Evolutionary conservation across 2,888 invertebrate species (phyloP), one percentile per base, ranked within the genome.

Genomic region (Heliconius erato): DNA sequence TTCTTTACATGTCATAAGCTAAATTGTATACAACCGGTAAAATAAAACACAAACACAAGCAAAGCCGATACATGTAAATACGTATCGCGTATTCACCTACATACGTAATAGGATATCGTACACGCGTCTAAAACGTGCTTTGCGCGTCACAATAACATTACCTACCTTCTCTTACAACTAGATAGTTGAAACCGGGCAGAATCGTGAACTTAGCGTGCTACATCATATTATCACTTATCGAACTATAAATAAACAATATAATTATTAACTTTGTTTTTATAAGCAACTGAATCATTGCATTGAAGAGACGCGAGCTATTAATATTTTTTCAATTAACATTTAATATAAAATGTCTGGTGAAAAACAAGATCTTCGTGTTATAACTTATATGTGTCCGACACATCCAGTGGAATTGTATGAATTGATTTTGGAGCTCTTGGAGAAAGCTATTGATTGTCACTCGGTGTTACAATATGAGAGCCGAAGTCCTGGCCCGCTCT

Each of bases 351-450:
- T 95, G 95, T 90, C 94, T 65, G 86, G 87, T 85, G 88, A 87
- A 80, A 93, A 92, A 86, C 86, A 88, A 82, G 94, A 95, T 85
- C 89, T 97, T 81, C 95, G 97, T 19, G 89, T 97, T 74, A 94
- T 96, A 84, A 97, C 97, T 0, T 97, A 97, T 88, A 96, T 97
- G 96, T 96, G 96, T 85, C 97, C 97, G 23, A 96, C 96, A 74
- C 95, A 97, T 85, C 97, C 97, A 9, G 96, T 97, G 69, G 96
- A 96, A 87, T 89, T 97, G 72, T 97, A 96, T 90, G 96, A 97
- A 89, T 90, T 95, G 83, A 92, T 97, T 68, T 87, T 96, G 88
- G 94, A 96, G 80, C 93, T 97, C 83, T 88, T 97, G 84, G 97
- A 97, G 88, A 92, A 95, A 54, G 90, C 94, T 11, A 87, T 96